Evolutionary conservation across 2,888 invertebrate species (phyloP).

Genomic region (Esperia sulphurella): DNA sequence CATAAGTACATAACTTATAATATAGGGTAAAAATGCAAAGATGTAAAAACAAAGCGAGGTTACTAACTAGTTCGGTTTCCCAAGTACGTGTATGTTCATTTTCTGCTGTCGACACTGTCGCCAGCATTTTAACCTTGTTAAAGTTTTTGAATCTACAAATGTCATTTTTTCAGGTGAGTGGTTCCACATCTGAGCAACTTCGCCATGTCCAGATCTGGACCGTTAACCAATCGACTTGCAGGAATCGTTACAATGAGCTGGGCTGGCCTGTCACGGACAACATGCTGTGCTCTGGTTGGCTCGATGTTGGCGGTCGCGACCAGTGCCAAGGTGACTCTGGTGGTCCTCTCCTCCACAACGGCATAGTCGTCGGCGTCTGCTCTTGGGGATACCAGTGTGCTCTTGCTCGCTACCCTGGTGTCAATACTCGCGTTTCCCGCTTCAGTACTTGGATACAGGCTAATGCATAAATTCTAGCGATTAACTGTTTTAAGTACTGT

Average conservation of each 20-base stretch:
- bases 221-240: slow-evolving; percentile 33
- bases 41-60: too few relatives aligned
- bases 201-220: slow-evolving; percentile 39
- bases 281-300: slow-evolving; percentile 41
- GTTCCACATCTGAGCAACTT: slow-evolving; percentile 24
- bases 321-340: slow-evolving; percentile 55
- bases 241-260: slow-evolving; percentile 25
- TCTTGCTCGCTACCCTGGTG: slow-evolving; percentile 35
- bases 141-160: too few relatives aligned
- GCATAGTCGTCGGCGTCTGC: slow-evolving; percentile 39
- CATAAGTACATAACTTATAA: too few relatives aligned
- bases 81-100: too few relatives aligned
- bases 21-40: too few relatives aligned
- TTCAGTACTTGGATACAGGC: slow-evolving; percentile 37
- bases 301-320: slow-evolving; percentile 47
- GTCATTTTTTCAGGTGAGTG: slow-evolving; percentile 3
- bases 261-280: slow-evolving; percentile 29
- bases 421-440: slow-evolving; percentile 40
- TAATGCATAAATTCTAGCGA: slow-evolving; percentile 23
- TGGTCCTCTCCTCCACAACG: slow-evolving; percentile 43
- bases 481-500: too few relatives aligned
- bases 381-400: slow-evolving; percentile 41
- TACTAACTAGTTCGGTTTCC: too few relatives aligned
- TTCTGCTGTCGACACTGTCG: too few relatives aligned
- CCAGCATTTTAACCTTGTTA: too few relatives aligned